Percentiles rank a stretch among this genome's conserved stretches.
phyloP scores from a whole-genome alignment of 2,113 vertebrate species.

The Zosterops lateralis region DNA sequence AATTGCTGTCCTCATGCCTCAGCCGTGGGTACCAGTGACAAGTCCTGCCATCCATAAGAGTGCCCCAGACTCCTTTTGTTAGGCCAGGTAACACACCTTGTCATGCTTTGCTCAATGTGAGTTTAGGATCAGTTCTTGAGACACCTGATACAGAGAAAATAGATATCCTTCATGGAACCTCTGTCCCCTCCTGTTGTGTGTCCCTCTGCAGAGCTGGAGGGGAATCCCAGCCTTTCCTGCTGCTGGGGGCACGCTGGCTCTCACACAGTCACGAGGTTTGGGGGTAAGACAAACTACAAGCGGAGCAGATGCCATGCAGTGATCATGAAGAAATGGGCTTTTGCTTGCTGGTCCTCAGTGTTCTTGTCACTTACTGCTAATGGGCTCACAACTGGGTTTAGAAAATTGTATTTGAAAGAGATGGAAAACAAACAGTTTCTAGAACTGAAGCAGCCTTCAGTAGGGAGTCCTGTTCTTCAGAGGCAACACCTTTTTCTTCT shows the following conservation, averaged over 20 bases:
- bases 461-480: background rate
- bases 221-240: background rate
- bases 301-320: background rate
- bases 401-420: background rate
- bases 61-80: background rate
- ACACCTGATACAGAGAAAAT: background rate
- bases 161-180: background rate
- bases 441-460: background rate
- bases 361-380: background rate
- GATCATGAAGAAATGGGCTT: background rate
- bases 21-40: background rate
- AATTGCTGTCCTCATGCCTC: background rate
- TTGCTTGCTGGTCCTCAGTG: background rate
- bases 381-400: background rate
- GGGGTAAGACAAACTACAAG: background rate
- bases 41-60: background rate
- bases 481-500: background rate
- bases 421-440: background rate
- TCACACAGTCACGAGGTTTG: background rate
- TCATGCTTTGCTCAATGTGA: background rate
- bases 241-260: accelerated
- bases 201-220: background rate
- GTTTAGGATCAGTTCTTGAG: background rate
- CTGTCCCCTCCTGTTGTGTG: background rate
- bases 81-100: background rate